These are phyloP conservation scores for Euproctis similis DNA, from an alignment of 2,888 invertebrate genomes.

Conservation along the genomic window DNA sequence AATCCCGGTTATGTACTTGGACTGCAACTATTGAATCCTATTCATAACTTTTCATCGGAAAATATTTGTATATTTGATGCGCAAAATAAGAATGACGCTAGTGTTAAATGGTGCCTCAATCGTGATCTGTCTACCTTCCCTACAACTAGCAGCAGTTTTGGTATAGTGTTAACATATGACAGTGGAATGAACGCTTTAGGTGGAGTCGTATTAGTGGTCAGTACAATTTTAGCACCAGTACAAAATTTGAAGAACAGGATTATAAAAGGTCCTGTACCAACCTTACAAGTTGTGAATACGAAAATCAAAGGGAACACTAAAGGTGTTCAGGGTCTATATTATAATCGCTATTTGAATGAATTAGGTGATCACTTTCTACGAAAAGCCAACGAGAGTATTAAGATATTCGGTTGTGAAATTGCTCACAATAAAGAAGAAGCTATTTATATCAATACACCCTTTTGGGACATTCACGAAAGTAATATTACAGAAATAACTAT, in stretches of 20 bases:
- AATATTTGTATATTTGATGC: slow-evolving; percentile 87
- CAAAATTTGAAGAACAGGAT: slow-evolving; percentile 84
- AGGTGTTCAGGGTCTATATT: slow-evolving; percentile 89
- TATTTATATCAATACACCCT: slow-evolving; percentile 87
- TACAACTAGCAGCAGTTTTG: slow-evolving; percentile 88
- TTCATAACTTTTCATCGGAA: slow-evolving; percentile 91
- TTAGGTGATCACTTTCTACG: slow-evolving; percentile 89
- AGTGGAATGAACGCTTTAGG: slow-evolving; percentile 88
- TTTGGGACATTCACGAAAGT: slow-evolving; percentile 89
- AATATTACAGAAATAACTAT: slow-evolving; percentile 94
- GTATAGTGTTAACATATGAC: slow-evolving; percentile 84
- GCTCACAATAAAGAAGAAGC: slow-evolving; percentile 88
- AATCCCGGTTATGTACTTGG: slow-evolving; percentile 91
- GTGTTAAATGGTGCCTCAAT: slow-evolving; percentile 85
- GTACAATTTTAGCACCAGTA: slow-evolving; percentile 82
- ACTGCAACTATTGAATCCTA: slow-evolving; percentile 92
- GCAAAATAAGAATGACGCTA: slow-evolving; percentile 78
- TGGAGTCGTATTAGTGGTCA: slow-evolving; percentile 86
- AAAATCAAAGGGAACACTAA: slow-evolving; percentile 87
- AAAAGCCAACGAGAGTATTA: slow-evolving; percentile 91
- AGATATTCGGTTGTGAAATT: slow-evolving; percentile 86
- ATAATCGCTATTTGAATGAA: slow-evolving; percentile 91
- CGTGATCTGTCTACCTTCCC: slow-evolving; percentile 94
- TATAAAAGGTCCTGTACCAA: slow-evolving; percentile 87
- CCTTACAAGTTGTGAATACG: slow-evolving; percentile 80